These are phyloP conservation scores for Fringilla coelebs DNA, from an alignment of 2,797 vertebrate genomes.

Conservation along the genomic window DNA sequence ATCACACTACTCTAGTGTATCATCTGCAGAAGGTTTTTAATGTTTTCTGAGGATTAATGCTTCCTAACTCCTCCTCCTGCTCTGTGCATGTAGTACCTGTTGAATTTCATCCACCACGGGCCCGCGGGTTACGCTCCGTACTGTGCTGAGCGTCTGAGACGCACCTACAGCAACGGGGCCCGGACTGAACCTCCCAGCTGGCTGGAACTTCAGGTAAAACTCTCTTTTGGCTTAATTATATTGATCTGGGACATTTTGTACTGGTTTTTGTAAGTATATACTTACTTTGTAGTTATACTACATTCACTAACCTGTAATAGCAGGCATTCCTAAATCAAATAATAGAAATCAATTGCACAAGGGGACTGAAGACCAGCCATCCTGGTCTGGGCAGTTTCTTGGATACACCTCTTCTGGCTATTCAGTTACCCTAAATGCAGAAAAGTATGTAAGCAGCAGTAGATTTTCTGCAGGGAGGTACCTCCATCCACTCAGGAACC, in stretches of 20 bases:
- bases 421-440: background rate
- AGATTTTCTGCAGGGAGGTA: background rate
- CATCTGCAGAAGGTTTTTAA: background rate
- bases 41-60: background rate
- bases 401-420: background rate
- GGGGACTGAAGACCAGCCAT: background rate
- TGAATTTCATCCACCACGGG: constrained; percentile 88
- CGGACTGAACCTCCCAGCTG: constrained; percentile 90
- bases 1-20: background rate
- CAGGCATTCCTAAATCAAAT: background rate
- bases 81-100: constrained; percentile 81
- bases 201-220: constrained; percentile 91
- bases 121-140: constrained; percentile 82
- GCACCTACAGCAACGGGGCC: constrained; percentile 85
- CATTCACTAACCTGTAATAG: background rate
- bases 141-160: constrained; percentile 85
- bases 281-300: background rate
- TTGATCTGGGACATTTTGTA: background rate
- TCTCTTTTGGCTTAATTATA: background rate
- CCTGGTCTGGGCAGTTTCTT: background rate
- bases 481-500: background rate
- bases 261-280: background rate
- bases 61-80: background rate
- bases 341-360: background rate
- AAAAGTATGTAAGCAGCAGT: background rate